Evolutionary conservation across 2,888 invertebrate species (phyloP).

Genomic region (Uloborus plumipes): DNA sequence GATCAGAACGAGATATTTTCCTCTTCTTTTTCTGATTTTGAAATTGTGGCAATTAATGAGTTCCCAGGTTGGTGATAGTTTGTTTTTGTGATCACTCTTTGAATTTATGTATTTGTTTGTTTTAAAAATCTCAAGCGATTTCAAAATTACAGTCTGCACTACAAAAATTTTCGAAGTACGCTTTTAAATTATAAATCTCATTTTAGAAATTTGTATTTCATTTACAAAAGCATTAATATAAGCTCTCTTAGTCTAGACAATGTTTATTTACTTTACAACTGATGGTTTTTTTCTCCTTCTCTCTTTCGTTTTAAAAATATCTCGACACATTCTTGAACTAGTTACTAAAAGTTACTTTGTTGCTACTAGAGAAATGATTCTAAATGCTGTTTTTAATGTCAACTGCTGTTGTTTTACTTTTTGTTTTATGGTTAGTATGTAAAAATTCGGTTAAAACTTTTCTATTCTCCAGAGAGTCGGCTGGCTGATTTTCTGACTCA

Average conservation of each 20-base stretch:
- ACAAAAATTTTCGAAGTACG: no score
- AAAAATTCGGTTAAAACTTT: not conserved
- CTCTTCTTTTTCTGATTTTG: conserved; percentile 51
- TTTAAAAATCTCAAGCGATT: no score
- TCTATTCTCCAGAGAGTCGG: conserved; percentile 17
- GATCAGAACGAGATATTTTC: conserved; percentile 32
- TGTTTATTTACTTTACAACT: no score
- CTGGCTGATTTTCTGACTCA: conserved; percentile 52
- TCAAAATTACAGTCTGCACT: no score
- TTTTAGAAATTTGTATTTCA: no score
- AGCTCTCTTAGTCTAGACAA: no score
- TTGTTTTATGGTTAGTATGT: not conserved
- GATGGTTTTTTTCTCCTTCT: no score
- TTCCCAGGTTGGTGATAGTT: conserved; percentile 30
- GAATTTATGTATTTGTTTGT: not conserved
- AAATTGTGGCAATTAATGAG: conserved; percentile 33
- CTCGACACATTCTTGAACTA: no score
- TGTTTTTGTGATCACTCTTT: not conserved
- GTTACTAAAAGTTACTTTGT: not conserved
- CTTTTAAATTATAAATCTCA: no score
- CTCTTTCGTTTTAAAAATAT: no score
- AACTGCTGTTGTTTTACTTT: not conserved
- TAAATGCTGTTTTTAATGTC: not conserved
- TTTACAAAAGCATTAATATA: no score
- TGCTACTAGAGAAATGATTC: not conserved